These are phyloP conservation scores for Eulemur rubriventer DNA, from an alignment of 2,797 vertebrate species.

Conservation along the genomic window DNA sequence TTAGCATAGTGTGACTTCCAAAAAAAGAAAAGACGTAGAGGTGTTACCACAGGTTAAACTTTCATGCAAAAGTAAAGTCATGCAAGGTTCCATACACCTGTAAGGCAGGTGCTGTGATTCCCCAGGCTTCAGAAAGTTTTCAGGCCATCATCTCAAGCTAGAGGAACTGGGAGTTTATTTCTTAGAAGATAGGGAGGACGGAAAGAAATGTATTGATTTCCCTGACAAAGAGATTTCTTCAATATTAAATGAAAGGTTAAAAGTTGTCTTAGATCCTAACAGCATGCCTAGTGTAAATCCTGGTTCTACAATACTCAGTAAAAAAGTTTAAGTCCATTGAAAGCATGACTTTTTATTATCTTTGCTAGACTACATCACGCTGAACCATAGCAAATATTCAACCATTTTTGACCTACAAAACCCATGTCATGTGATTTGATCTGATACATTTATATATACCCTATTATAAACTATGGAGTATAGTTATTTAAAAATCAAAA, in stretches of 20 bases:
- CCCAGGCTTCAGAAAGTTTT: background rate
- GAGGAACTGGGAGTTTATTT: background rate
- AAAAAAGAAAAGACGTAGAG: background rate
- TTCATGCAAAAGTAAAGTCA: background rate
- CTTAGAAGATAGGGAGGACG: background rate
- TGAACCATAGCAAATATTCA: background rate
- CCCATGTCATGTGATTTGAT: background rate
- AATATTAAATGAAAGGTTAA: background rate
- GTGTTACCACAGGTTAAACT: background rate
- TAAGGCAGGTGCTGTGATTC: background rate
- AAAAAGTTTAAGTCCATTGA: background rate
- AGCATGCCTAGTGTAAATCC: background rate
- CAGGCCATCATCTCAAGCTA: background rate
- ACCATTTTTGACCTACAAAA: background rate
- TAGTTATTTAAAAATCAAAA: background rate
- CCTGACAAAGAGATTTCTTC: background rate
- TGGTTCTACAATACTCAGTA: background rate
- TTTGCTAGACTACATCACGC: background rate
- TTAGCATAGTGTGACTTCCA: background rate
- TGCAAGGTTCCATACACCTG: background rate
- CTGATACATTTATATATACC: background rate
- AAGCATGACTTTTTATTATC: background rate
- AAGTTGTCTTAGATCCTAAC: background rate
- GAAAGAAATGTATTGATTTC: background rate
- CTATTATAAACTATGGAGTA: background rate